A percentile compares a stretch with the other conserved stretches of the same genome.
These are phyloP conservation scores for Cremastobaeus sp. DNA, from an alignment of 2,888 invertebrate species.

Conservation along the genomic window DNA sequence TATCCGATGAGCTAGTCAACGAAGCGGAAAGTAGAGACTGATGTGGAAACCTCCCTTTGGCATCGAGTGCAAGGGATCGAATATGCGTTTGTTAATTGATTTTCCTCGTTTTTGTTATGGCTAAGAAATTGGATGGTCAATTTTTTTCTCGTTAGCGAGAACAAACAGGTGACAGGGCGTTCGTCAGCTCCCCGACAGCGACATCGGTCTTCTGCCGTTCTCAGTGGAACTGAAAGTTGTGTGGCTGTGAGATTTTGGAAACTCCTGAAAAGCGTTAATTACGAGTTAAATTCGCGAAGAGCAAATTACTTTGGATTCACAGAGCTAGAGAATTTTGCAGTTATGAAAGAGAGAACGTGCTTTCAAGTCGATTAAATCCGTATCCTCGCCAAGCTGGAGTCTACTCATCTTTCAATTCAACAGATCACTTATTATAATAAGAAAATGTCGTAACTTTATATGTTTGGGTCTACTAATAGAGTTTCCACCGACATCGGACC, in stretches of 20 bases:
- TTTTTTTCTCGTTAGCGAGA: constrained; percentile 1
- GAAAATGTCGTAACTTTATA: constrained; percentile 33
- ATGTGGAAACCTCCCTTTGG: constrained; percentile 62
- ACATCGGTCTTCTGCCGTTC: no score
- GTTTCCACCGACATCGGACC: no score
- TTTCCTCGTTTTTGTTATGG: constrained; percentile 63
- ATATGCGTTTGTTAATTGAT: constrained; percentile 65
- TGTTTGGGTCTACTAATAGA: no score
- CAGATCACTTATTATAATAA: constrained; percentile 38
- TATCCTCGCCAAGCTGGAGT: constrained; percentile 23
- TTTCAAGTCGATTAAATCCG: constrained; percentile 50
- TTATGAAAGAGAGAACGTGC: constrained; percentile 22
- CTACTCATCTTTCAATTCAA: constrained; percentile 11
- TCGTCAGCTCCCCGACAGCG: no score
- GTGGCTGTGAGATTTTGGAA: constrained; percentile 32
- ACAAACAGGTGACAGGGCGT: no score
- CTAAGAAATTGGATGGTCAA: constrained; percentile 63
- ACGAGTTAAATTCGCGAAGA: constrained; percentile 36
- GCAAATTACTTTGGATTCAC: constrained; percentile 46
- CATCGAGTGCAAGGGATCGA: constrained; percentile 50
- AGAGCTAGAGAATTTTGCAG: constrained; percentile 19
- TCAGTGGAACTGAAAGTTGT: constrained; percentile 29
- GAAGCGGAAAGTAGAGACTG: constrained; percentile 73
- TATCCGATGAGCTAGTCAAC: constrained; percentile 66
- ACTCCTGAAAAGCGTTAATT: constrained; percentile 48